Evolutionary conservation across 2,888 invertebrate species (phyloP).

Genomic region (Nemoura dubitans): DNA sequence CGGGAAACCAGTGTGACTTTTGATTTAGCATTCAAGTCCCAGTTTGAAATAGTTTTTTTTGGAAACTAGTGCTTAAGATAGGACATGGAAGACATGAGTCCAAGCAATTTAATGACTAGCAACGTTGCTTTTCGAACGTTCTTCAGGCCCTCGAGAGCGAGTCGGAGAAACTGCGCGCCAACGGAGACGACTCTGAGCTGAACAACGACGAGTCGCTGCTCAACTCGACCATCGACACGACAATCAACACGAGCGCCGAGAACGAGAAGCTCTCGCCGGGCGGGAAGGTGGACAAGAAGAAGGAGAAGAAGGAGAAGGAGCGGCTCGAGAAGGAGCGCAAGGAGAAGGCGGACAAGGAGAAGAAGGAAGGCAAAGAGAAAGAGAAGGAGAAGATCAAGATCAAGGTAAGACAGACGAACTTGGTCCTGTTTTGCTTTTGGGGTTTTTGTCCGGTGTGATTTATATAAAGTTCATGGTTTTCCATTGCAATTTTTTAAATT

Average conservation of each 20-base stretch:
- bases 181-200: conserved; percentile 53
- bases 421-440: conserved; percentile 33
- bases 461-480: neutral
- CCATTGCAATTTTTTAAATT: conserved; percentile 16
- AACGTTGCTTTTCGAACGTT: too few species aligned
- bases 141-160: conserved; percentile 59
- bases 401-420: conserved; percentile 45
- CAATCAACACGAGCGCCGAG: conserved; percentile 43
- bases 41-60: too few species aligned
- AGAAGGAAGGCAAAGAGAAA: conserved; percentile 66
- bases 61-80: too few species aligned
- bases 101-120: too few species aligned
- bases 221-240: conserved; percentile 42
- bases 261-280: conserved; percentile 45
- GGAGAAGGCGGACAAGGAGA: conserved; percentile 44
- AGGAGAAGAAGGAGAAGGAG: conserved; percentile 48
- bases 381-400: conserved; percentile 57
- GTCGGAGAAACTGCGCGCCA: conserved; percentile 55
- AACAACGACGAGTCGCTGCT: conserved; percentile 45
- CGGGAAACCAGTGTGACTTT: too few species aligned
- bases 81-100: too few species aligned
- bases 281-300: conserved; percentile 49
- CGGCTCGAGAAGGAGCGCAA: conserved; percentile 49
- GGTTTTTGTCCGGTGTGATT: neutral
- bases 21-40: too few species aligned